Evolutionary conservation across 2,113 vertebrate species (phyloP), one percentile per base, ranked within the genome.

Genomic region (Aphelocoma coerulescens): DNA sequence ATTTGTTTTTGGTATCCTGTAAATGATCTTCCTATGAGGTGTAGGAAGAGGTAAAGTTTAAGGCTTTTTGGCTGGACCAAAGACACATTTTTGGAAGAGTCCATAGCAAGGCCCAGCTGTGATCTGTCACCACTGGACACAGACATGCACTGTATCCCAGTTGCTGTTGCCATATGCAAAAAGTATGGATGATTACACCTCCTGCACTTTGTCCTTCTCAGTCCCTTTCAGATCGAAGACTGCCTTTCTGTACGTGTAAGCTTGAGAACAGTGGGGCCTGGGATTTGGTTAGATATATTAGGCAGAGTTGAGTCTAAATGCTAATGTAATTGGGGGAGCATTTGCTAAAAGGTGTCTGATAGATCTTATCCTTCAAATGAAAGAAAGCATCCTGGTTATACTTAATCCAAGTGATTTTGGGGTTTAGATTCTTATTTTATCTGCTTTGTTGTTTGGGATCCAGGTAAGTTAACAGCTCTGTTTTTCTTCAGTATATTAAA

Each of bases 141-240:
- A 58, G 76, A 24, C 14, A 10, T 7, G 26, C 27, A 19, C 16
- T 2, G 0, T 14, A 16, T 33, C 20, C 37, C 39, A 20, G 1
- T 7, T 89, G 32, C 17, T 13, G 30, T 48, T 83, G 41, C 17
- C 21, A 5, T 19, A 13, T 30, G 26, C 11, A 49, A 43, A 66
- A 66, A 30, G 2, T 8, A 10, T 0, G 1, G 23, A 43, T 1
- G 0, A 21, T 79, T 63, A 3, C 41, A 44, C 17, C 2, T 59
- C 32, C 41, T 5, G 2, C 48, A 6, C 20, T 44, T 51, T 35
- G 46, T 59, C 15, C 37, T 73, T 41, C 26, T 59, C 1, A 0
- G 10, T 37, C 63, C 35, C 35, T 67, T 75, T 72, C 39, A 72
- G 33, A 30, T 18, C 0, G 0, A 85, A 37, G 21, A 51, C 43